Percentiles rank a stretch among this genome's conserved stretches.
These are phyloP conservation scores for Plecturocebus donacophilus DNA, from an alignment of 2,113 vertebrate species.

Conservation along the genomic window DNA sequence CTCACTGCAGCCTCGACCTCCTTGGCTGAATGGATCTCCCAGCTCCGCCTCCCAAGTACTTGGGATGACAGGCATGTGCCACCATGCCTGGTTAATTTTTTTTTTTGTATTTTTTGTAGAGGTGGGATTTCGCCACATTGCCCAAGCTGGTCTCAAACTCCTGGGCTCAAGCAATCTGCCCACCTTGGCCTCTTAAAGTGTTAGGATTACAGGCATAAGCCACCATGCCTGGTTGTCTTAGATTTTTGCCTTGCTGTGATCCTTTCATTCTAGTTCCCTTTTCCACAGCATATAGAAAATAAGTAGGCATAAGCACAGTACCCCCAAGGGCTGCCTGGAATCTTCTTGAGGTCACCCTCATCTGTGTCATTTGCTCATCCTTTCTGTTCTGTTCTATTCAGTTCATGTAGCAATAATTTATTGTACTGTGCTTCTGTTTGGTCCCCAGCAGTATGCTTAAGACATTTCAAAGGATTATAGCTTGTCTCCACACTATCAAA, in stretches of 20 bases:
- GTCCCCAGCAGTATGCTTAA: neutral
- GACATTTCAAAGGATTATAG: conserved; percentile 4
- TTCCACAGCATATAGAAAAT: neutral
- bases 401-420: neutral
- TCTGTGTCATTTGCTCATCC: neutral
- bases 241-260: neutral
- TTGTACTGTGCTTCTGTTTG: neutral
- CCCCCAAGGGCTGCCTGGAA: neutral
- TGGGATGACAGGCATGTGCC: no score
- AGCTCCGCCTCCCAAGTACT: no score
- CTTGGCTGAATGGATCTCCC: no score
- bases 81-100: no score
- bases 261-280: neutral
- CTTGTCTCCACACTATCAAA: neutral
- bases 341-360: neutral
- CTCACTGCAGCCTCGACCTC: no score
- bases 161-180: no score
- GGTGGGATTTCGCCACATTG: neutral
- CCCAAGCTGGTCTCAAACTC: no score
- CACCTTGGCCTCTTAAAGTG: no score
- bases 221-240: neutral
- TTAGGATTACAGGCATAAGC: no score
- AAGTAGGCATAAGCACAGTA: neutral
- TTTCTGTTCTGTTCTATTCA: conserved; percentile 29
- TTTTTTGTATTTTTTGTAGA: neutral